Evolutionary conservation across 2,888 invertebrate species (phyloP).

Genomic region (Pogonocherus hispidulus): DNA sequence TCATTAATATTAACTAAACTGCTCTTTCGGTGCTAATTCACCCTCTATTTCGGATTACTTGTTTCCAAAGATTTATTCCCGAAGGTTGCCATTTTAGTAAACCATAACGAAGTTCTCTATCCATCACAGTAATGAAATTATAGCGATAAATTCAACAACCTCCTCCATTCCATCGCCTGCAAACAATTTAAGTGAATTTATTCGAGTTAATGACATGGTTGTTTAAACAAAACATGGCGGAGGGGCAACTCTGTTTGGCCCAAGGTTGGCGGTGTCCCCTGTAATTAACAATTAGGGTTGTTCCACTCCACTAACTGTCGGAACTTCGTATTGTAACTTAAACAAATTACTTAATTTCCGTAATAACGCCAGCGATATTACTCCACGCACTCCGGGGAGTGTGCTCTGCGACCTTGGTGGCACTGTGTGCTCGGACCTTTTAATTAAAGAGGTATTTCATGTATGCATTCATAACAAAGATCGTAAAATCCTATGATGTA

Average conservation of each 20-base stretch:
- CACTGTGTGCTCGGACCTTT: not conserved
- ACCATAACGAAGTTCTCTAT: not conserved
- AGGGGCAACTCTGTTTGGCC: slow-evolving; percentile 3
- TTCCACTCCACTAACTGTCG: slow-evolving; percentile 33
- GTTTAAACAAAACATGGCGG: slow-evolving; percentile 22
- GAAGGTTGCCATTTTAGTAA: not conserved
- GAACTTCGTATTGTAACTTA: slow-evolving; percentile 42
- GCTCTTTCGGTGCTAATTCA: too few species aligned
- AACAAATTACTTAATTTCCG: slow-evolving; percentile 52
- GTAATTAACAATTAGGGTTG: slow-evolving; percentile 31
- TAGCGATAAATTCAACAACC: slow-evolving; percentile 3
- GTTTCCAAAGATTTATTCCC: too few species aligned
- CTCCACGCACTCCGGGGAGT: slow-evolving; percentile 18
- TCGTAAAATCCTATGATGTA: not conserved
- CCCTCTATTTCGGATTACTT: too few species aligned
- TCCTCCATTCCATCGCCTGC: not conserved
- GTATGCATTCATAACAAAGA: slow-evolving; percentile 3
- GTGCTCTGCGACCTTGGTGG: slow-evolving; percentile 2
- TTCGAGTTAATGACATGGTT: slow-evolving; percentile 9
- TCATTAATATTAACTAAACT: too few species aligned
- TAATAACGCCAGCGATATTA: slow-evolving; percentile 28
- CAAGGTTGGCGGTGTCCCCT: slow-evolving; percentile 22
- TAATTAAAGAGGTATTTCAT: slow-evolving; percentile 16
- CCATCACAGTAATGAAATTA: not conserved
- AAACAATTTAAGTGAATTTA: slow-evolving; percentile 19